Evolutionary conservation across 2,888 invertebrate species (phyloP), one percentile per base, ranked within the genome.

Genomic region (Stenodera caucasica): DNA sequence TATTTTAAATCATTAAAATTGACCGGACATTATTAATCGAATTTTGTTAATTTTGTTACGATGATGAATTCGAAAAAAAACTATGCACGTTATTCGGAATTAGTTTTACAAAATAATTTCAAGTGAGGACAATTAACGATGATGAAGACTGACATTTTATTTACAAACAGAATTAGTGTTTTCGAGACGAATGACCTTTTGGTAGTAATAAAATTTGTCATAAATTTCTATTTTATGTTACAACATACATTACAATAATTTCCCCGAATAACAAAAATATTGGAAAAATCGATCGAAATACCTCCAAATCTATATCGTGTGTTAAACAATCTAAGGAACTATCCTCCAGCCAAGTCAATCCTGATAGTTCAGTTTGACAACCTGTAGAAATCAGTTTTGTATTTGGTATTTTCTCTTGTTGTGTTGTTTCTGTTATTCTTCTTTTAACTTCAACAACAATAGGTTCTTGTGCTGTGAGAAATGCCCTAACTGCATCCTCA

Each of bases 301-400:
- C 85, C 82, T 86, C 86, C 68, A 86, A 83, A 72, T 85, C 85
- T 63, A 86, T 85, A 71, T 85, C 85, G 18, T 81, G 81, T 15
- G 83, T 78, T 58, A 85, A 77, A 67, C 83, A 84, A 67, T 85
- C 84, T 57, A 84, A 81, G 64, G 84, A 83, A 66, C 82, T 79
- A 57, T 78, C 77, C 67, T 80, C 75, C 54, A 80, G 64, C 77
- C 80, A 75, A 61, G 76, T 70, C 62, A 82, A 75, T 53, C 82
- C 77, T 64, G 80, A 80, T 74, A 82, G 77, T 54, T 84, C 84
- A 9, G 85, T 85, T 75, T 86, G 86, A 49, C 85, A 83, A 45
- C 81, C 82, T 54, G 81, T 82, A 56, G 82, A 82, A 37, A 81
- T 80, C 58, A 75, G 70, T 64, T 75, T 77, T 35, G 67, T 66